phyloP scores from a whole-genome alignment of 1,140 invertebrate genomes.

The Antheraea pernyi region DNA sequence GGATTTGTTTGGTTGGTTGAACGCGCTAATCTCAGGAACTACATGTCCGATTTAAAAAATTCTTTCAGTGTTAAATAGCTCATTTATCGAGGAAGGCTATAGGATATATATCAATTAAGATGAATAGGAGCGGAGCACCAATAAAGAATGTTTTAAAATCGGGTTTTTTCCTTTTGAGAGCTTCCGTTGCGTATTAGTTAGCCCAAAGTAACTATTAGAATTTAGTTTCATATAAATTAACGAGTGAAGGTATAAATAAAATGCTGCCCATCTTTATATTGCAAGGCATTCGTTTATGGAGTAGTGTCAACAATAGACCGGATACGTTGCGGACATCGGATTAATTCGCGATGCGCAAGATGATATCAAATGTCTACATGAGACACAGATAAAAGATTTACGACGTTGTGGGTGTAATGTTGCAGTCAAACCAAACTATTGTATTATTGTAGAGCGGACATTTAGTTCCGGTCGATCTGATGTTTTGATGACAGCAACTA shows the following conservation, averaged over 20 bases:
- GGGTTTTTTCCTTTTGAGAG: no score
- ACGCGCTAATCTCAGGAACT: no score
- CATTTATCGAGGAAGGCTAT: no score
- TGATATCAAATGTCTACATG: slow-evolving; percentile 37
- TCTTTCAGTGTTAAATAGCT: no score
- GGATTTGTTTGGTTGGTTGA: no score
- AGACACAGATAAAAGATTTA: slow-evolving; percentile 34
- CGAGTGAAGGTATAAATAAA: neutral
- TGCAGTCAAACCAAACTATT: slow-evolving; percentile 62
- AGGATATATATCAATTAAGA: no score
- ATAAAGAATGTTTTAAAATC: no score
- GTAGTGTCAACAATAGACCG: slow-evolving; percentile 29
- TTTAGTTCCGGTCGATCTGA: slow-evolving; percentile 53
- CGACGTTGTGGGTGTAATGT: slow-evolving; percentile 49
- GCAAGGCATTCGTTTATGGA: neutral
- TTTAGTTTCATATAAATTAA: neutral
- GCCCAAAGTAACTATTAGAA: no score
- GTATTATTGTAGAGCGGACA: slow-evolving; percentile 42
- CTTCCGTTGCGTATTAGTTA: no score
- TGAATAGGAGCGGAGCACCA: no score
- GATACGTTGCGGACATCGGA: slow-evolving; percentile 26
- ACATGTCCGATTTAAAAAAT: no score
- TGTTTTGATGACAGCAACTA: slow-evolving; percentile 8
- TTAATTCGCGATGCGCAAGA: slow-evolving; percentile 35
- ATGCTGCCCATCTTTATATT: neutral